phyloP scores from a whole-genome alignment of 2,888 invertebrate genomes.

The Microdon myrmicae region DNA sequence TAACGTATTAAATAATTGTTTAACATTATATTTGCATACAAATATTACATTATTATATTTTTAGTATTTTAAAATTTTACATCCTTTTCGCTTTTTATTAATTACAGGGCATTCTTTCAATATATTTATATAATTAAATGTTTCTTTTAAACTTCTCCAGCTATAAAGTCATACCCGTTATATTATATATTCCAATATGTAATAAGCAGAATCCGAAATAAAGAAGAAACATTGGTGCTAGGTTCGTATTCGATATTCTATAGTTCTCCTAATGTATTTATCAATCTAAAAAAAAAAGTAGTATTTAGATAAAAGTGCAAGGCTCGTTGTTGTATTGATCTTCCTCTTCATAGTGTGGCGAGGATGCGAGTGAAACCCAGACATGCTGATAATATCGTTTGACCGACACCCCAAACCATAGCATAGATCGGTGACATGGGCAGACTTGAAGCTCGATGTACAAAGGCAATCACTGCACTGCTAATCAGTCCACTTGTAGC shows the following conservation, averaged over 20 bases:
- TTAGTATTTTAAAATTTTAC: conserved; percentile 35
- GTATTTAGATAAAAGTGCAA: no score
- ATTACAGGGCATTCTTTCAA: conserved; percentile 31
- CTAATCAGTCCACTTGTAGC: conserved; percentile 87
- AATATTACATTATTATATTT: conserved; percentile 44
- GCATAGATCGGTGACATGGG: conserved; percentile 92
- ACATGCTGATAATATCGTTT: conserved; percentile 87
- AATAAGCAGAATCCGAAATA: not conserved
- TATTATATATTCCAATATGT: not conserved
- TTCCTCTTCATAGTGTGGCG: conserved; percentile 80
- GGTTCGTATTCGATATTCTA: conserved; percentile 17
- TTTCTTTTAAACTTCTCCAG: conserved; percentile 1
- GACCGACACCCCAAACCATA: conserved; percentile 93
- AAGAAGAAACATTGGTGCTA: conserved; percentile 10
- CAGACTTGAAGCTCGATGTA: conserved; percentile 89
- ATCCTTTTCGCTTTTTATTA: conserved; percentile 31
- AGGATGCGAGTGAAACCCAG: conserved; percentile 93
- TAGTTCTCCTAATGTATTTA: no score
- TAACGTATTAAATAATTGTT: conserved; percentile 47
- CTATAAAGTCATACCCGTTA: not conserved
- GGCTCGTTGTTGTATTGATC: no score
- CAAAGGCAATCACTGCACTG: conserved; percentile 93
- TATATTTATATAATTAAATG: no score
- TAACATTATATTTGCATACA: conserved; percentile 38
- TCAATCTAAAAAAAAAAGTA: no score